A percentile compares a stretch with the other conserved stretches of the same genome.
phyloP scores from a whole-genome alignment of 2,113 vertebrate species.

The Microtus pennsylvanicus region DNA sequence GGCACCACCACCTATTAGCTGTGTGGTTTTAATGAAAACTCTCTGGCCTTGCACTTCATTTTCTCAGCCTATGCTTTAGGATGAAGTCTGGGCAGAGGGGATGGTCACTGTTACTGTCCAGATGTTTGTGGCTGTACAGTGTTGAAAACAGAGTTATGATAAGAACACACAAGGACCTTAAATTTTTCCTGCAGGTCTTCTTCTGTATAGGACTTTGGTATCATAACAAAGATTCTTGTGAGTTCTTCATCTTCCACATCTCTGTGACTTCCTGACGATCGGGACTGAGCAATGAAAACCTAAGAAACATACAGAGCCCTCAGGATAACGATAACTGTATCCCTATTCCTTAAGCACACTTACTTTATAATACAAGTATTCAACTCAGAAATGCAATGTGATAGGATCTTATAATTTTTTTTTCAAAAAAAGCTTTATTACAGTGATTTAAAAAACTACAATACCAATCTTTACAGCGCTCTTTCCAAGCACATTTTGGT shows the following conservation, averaged over 20 bases:
- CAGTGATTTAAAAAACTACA: neutral
- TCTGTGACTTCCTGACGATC: constrained; percentile 93
- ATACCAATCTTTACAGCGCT: neutral
- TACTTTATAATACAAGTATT: neutral
- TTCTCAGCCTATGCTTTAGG: constrained; percentile 4
- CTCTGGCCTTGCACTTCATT: neutral
- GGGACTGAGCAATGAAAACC: constrained; percentile 96
- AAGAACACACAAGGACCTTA: constrained; percentile 86
- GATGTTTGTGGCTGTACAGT: neutral
- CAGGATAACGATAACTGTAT: constrained; percentile 6
- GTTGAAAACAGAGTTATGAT: neutral
- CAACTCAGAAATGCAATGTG: neutral
- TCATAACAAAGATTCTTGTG: constrained; percentile 97
- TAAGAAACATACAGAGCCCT: constrained; percentile 46
- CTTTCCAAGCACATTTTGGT: constrained; percentile 4
- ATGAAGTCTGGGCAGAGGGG: neutral
- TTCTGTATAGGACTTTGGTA: constrained; percentile 95
- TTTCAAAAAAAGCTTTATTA: constrained; percentile 1
- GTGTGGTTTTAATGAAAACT: neutral
- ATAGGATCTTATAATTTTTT: neutral
- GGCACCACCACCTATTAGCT: neutral
- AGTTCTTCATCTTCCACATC: constrained; percentile 97
- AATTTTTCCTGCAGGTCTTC: constrained; percentile 95
- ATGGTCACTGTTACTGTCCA: neutral
- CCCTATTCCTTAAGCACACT: neutral